Evolutionary conservation across 37 sponge, comb jelly and placozoan species (phyloP).

Genomic region (Aphrocallistes beatrix): DNA sequence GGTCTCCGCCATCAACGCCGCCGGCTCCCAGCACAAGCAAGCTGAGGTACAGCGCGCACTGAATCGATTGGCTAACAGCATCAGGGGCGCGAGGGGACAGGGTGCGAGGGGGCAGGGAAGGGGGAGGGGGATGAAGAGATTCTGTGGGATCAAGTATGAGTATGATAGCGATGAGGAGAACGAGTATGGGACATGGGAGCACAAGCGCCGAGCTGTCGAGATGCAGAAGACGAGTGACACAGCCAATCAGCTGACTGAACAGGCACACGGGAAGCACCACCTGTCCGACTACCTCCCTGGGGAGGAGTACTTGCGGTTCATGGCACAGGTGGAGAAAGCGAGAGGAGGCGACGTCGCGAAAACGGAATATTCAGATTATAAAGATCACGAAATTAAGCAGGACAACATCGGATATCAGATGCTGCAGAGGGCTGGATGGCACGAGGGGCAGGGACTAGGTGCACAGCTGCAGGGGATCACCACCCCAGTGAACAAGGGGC

Average conservation of each 20-base stretch:
- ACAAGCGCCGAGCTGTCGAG: slow-evolving; percentile 65
- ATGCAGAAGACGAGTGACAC: slow-evolving; percentile 57
- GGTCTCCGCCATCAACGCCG: background rate
- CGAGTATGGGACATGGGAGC: slow-evolving; percentile 88
- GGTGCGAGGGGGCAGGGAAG: background rate
- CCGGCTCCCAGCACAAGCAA: slow-evolving; percentile 39
- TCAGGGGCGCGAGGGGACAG: slow-evolving; percentile 6
- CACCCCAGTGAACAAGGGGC: slow-evolving; percentile 79
- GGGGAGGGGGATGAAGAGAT: slow-evolving; percentile 16
- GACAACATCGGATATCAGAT: slow-evolving; percentile 87
- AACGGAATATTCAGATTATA: slow-evolving; percentile 53
- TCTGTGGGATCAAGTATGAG: slow-evolving; percentile 43
- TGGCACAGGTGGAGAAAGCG: slow-evolving; percentile 63
- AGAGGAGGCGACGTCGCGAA: slow-evolving; percentile 43
- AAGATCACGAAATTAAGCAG: slow-evolving; percentile 53
- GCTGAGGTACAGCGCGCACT: slow-evolving; percentile 55
- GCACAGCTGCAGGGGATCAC: slow-evolving; percentile 63
- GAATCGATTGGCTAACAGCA: background rate
- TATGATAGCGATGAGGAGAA: slow-evolving; percentile 93
- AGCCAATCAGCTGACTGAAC: slow-evolving; percentile 45
- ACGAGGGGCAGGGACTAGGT: slow-evolving; percentile 84
- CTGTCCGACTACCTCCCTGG: slow-evolving; percentile 88
- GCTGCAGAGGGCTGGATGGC: slow-evolving; percentile 95
- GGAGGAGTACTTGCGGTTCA: slow-evolving; percentile 71
- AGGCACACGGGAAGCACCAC: slow-evolving; percentile 76